Evolutionary conservation across 2,113 vertebrate species (phyloP).

Genomic region (Gymnorhina tibicen): DNA sequence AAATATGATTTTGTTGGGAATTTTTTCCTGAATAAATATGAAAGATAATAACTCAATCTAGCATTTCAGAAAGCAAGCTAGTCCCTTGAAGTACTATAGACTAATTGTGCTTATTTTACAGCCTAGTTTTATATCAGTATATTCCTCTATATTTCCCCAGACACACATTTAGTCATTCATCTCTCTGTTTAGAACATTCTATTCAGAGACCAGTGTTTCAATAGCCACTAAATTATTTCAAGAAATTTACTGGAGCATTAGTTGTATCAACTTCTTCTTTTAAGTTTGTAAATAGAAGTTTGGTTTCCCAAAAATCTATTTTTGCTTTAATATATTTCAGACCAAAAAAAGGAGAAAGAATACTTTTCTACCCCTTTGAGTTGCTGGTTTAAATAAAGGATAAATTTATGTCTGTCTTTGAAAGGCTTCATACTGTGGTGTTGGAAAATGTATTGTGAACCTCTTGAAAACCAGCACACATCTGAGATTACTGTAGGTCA

Average conservation of each 20-base stretch:
- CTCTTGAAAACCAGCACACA: background rate
- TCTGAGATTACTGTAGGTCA: background rate
- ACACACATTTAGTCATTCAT: background rate
- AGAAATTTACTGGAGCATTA: background rate
- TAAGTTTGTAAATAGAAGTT: background rate
- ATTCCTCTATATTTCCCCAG: background rate
- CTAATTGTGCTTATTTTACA: background rate
- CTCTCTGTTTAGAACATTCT: background rate
- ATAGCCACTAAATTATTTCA: background rate
- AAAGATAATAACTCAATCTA: background rate
- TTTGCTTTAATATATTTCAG: background rate
- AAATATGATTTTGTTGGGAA: background rate
- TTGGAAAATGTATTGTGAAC: background rate
- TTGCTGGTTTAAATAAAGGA: background rate
- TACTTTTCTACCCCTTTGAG: background rate
- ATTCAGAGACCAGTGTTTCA: background rate
- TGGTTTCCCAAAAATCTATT: background rate
- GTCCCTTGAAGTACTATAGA: background rate
- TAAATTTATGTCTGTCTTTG: background rate
- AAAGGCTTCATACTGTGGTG: background rate
- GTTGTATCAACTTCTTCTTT: background rate
- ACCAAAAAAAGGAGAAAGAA: background rate
- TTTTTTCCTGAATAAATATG: background rate
- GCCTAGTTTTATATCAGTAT: background rate
- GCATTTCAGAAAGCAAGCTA: background rate